These are phyloP conservation scores for Acanthis flammea DNA, from an alignment of 2,797 vertebrate species.

Conservation along the genomic window DNA sequence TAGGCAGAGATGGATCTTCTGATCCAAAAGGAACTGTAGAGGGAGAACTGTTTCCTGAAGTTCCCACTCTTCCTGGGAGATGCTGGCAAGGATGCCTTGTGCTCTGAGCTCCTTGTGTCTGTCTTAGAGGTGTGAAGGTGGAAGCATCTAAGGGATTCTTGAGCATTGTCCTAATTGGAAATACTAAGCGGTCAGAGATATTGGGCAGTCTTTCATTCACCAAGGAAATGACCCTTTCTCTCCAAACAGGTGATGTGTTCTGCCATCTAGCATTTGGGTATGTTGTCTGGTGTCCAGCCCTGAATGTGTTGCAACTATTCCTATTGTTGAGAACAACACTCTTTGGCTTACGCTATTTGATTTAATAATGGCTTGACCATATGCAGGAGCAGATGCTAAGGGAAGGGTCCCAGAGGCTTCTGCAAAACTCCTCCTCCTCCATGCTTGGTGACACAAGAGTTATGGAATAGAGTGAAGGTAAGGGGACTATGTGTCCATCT, in stretches of 20 bases:
- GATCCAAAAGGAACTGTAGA: background rate
- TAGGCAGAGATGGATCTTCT: background rate
- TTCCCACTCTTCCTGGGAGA: background rate
- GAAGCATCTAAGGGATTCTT: background rate
- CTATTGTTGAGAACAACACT: background rate
- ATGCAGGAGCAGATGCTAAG: background rate
- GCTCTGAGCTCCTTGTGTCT: background rate
- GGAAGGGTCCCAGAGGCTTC: background rate
- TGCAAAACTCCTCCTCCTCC: background rate
- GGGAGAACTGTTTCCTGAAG: background rate
- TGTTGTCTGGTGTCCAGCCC: background rate
- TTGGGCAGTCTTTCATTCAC: background rate
- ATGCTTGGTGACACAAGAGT: background rate
- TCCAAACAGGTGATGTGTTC: background rate
- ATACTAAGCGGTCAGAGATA: background rate
- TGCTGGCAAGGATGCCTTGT: background rate
- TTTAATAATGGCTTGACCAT: background rate
- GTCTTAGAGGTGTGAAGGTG: background rate
- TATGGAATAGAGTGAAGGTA: background rate
- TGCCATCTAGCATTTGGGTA: background rate
- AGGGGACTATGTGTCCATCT: background rate
- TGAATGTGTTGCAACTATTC: background rate
- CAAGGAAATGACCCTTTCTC: background rate
- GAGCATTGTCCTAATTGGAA: background rate
- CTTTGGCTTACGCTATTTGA: background rate